phyloP scores from a whole-genome alignment of 2,797 vertebrate species.

The Yasuhikotakia modesta region DNA sequence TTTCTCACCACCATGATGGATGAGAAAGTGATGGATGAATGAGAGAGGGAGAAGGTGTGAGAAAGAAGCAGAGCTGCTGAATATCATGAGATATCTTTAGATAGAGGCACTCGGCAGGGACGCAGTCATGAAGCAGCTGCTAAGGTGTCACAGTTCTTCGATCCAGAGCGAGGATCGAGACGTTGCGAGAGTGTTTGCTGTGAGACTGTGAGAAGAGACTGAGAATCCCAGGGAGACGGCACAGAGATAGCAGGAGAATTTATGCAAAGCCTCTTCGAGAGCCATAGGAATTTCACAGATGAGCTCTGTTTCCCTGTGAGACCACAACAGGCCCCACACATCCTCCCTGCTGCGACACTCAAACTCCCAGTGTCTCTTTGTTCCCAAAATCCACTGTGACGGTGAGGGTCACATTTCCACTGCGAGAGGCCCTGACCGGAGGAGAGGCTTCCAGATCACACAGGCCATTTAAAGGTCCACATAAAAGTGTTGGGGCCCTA shows the following conservation, averaged over 20 bases:
- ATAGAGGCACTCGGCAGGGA: conserved; percentile 12
- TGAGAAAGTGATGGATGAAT: neutral
- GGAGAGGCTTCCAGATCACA: conserved; percentile 41
- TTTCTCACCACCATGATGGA: neutral
- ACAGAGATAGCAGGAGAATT: conserved; percentile 56
- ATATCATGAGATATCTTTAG: conserved; percentile 44
- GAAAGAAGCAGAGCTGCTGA: conserved; percentile 53
- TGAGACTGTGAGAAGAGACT: conserved; percentile 9
- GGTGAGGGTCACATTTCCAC: conserved; percentile 54
- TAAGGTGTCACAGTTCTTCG: conserved; percentile 12
- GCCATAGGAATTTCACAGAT: conserved; percentile 65
- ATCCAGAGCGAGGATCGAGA: conserved; percentile 10
- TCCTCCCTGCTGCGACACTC: conserved; percentile 72
- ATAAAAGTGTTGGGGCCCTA: conserved; percentile 36
- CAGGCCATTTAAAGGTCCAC: conserved; percentile 39
- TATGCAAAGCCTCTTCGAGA: conserved; percentile 74
- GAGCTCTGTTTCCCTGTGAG: conserved; percentile 64
- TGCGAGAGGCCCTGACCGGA: conserved; percentile 39
- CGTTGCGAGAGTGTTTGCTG: neutral
- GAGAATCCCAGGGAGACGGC: conserved; percentile 20
- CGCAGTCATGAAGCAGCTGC: conserved; percentile 33
- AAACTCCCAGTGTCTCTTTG: conserved; percentile 79
- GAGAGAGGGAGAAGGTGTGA: conserved; percentile 32
- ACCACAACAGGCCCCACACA: conserved; percentile 79
- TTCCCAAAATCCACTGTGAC: conserved; percentile 78